These are phyloP conservation scores for Aurelia coerulea DNA, from an alignment of 30 jellyfish, hydroid and myxozoan species.

Conservation along the genomic window DNA sequence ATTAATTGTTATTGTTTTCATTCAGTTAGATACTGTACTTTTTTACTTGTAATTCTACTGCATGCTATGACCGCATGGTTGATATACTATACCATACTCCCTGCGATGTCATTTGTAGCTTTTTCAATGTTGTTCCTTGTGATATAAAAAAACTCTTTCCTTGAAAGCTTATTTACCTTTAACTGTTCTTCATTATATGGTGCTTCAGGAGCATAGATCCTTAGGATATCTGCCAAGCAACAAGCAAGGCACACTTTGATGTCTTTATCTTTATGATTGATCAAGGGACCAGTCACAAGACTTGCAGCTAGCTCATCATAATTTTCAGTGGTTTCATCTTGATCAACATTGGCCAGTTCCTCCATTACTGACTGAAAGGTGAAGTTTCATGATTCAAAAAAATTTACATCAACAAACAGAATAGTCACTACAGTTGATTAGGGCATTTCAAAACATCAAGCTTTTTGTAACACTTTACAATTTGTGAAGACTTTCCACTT, in stretches of 20 bases:
- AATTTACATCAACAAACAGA: not conserved
- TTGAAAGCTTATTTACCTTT: slow-evolving; percentile 52
- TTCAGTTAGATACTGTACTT: too few species aligned
- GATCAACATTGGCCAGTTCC: slow-evolving; percentile 86
- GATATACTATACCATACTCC: too few species aligned
- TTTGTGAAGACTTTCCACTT: too few species aligned
- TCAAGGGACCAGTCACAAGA: slow-evolving; percentile 68
- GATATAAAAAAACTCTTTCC: not conserved
- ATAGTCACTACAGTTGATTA: not conserved
- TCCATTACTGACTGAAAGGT: slow-evolving; percentile 71
- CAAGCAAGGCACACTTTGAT: slow-evolving; percentile 87
- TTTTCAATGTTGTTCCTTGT: too few species aligned
- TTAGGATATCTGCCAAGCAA: slow-evolving; percentile 88
- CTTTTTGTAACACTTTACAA: not conserved
- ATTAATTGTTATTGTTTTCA: too few species aligned
- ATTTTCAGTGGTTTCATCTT: slow-evolving; percentile 73
- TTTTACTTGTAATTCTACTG: too few species aligned
- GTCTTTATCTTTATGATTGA: slow-evolving; percentile 86
- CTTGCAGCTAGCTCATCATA: slow-evolving; percentile 88
- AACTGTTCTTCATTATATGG: slow-evolving; percentile 92
- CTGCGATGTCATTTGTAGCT: too few species aligned
- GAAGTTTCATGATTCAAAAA: not conserved
- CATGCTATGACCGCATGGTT: too few species aligned
- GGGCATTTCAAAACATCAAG: not conserved
- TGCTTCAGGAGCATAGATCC: slow-evolving; percentile 96